Conservation (phyloP, 2,113 vertebrate species). For the Gorsachius goisagi region DNA sequence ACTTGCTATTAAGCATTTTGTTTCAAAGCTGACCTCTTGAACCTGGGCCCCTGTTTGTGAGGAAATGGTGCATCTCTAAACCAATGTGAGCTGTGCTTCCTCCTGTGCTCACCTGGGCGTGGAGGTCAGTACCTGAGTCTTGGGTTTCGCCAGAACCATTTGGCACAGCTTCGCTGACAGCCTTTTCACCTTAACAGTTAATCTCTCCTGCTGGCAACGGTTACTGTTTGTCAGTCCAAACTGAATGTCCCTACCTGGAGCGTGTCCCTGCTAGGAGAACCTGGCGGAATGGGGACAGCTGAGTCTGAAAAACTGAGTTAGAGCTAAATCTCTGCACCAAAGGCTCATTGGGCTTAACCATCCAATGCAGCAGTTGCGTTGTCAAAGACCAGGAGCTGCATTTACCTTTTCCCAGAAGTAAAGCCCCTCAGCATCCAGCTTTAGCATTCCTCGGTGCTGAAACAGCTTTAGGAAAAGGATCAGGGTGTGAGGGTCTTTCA, state of each 20-base stretch:
- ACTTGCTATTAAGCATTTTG: not conserved
- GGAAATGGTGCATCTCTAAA: not conserved
- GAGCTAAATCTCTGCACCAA: not conserved
- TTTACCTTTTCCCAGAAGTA: not conserved
- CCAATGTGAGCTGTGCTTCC: not conserved
- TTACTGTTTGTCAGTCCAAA: not conserved
- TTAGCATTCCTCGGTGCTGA: not conserved
- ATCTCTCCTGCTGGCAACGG: not conserved
- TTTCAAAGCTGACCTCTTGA: not conserved
- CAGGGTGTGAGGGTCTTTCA: not conserved
- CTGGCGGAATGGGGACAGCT: not conserved
- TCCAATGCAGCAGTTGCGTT: not conserved
- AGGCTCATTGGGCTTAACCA: not conserved
- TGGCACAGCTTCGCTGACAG: not conserved
- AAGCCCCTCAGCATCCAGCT: not conserved
- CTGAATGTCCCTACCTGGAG: not conserved
- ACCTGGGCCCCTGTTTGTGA: not conserved
- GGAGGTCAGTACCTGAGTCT: not conserved
- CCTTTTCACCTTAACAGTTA: constrained; percentile 9
- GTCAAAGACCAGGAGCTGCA: not conserved
- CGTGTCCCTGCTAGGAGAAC: not conserved
- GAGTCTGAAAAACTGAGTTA: not conserved
- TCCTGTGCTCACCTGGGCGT: not conserved
- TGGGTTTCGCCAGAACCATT: not conserved
- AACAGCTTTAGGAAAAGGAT: not conserved